Evolutionary conservation across 2,888 invertebrate genomes (phyloP).

Genomic region (Orthosia incerta): DNA sequence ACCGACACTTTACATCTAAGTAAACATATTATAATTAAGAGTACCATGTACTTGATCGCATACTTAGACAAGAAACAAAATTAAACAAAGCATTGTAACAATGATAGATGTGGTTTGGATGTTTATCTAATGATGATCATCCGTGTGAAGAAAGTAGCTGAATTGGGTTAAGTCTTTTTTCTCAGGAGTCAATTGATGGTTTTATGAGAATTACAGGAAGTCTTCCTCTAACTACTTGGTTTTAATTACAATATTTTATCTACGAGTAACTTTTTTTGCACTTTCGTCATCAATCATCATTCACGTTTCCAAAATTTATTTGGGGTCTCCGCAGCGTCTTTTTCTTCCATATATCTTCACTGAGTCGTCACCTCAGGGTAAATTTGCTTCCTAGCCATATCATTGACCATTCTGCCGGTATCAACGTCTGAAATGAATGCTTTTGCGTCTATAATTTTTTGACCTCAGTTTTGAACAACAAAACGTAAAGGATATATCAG

Average conservation of each 20-base stretch:
- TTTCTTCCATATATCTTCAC: too few relatives aligned
- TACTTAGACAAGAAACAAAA: slow-evolving; percentile 59
- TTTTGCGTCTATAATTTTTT: not conserved
- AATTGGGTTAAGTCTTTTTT: slow-evolving; percentile 8
- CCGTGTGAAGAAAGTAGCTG: slow-evolving; percentile 33
- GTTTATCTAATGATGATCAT: slow-evolving; percentile 43
- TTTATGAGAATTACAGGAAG: slow-evolving; percentile 1
- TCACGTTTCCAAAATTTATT: not conserved
- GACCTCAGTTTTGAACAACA: too few relatives aligned
- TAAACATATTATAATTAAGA: slow-evolving; percentile 60
- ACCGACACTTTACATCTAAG: slow-evolving; percentile 51
- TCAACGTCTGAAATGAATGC: not conserved
- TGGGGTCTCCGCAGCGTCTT: too few relatives aligned
- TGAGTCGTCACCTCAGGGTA: not conserved
- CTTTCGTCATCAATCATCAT: not conserved
- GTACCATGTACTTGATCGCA: slow-evolving; percentile 60
- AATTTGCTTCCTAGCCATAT: not conserved
- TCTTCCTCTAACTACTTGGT: slow-evolving; percentile 1
- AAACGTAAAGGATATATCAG: not conserved
- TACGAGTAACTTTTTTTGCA: not conserved
- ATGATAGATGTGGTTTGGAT: slow-evolving; percentile 51
- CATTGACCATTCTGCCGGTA: not conserved
- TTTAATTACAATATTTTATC: not conserved
- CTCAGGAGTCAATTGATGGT: slow-evolving; percentile 3
- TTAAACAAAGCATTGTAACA: slow-evolving; percentile 55